phyloP scores from a whole-genome alignment of 2,888 invertebrate genomes.

The Orchestes rusci region DNA sequence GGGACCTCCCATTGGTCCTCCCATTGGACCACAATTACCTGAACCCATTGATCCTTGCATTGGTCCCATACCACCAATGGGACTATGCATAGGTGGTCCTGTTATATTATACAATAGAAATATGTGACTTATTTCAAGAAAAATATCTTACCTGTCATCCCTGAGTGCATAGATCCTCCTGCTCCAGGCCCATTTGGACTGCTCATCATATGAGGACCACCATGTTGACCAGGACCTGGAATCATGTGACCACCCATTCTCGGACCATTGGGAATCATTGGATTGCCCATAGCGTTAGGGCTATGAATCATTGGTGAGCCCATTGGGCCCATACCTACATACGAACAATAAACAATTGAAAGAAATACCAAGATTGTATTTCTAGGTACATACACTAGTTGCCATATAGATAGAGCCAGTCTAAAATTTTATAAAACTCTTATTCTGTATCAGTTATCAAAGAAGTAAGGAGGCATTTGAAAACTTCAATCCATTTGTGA shows the following conservation, averaged over 20 bases:
- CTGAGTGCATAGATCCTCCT: slow-evolving; percentile 51
- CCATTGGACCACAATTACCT: slow-evolving; percentile 38
- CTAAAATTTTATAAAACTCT: too few relatives aligned
- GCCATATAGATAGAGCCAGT: too few relatives aligned
- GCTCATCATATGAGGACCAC: slow-evolving; percentile 48
- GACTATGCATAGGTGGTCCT: slow-evolving; percentile 50
- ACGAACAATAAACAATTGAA: not conserved
- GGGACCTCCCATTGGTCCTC: slow-evolving; percentile 37
- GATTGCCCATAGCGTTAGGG: slow-evolving; percentile 42
- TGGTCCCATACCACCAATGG: slow-evolving; percentile 60
- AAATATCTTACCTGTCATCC: slow-evolving; percentile 20
- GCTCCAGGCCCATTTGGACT: slow-evolving; percentile 55
- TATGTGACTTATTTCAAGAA: too few relatives aligned
- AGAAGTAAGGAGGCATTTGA: too few relatives aligned
- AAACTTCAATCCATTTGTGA: too few relatives aligned
- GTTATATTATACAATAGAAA: not conserved
- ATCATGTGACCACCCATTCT: slow-evolving; percentile 35
- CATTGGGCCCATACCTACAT: slow-evolving; percentile 32
- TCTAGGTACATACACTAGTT: too few relatives aligned
- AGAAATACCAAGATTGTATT: too few relatives aligned
- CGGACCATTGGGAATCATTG: slow-evolving; percentile 46
- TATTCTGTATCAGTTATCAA: too few relatives aligned
- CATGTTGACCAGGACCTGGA: slow-evolving; percentile 33
- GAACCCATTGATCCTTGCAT: slow-evolving; percentile 31
- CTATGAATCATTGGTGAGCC: slow-evolving; percentile 45